Conservation (phyloP, 2,797 vertebrate genomes). For the Champsocephalus gunnari region DNA sequence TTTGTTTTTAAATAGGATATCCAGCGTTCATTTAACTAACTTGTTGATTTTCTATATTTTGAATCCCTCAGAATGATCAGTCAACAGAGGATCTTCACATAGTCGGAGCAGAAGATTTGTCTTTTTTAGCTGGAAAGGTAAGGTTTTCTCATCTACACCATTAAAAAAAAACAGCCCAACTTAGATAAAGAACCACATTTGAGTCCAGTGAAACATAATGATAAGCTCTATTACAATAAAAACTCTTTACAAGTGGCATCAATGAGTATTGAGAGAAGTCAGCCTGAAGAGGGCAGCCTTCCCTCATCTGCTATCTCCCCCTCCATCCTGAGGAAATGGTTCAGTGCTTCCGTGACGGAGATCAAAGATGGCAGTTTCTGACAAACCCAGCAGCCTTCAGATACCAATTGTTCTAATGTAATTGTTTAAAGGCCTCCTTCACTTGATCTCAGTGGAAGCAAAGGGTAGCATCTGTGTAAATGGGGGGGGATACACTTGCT, state of each 20-base stretch:
- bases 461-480: constrained; percentile 11
- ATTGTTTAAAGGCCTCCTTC: constrained; percentile 29
- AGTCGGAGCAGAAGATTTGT: constrained; percentile 90
- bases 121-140: constrained; percentile 92
- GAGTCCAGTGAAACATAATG: not conserved
- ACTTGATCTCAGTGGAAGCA: constrained; percentile 32
- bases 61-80: constrained; percentile 88
- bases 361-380: constrained; percentile 61
- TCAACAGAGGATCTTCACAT: constrained; percentile 91
- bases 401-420: constrained; percentile 35
- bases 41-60: constrained; percentile 13
- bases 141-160: constrained; percentile 4
- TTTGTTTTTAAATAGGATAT: not conserved
- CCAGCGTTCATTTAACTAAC: not conserved
- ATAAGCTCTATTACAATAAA: not conserved
- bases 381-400: constrained; percentile 47
- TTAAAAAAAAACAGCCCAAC: not conserved
- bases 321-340: constrained; percentile 26
- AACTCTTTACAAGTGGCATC: not conserved
- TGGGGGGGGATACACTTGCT: constrained; percentile 4
- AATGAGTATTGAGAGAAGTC: constrained; percentile 22
- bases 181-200: not conserved
- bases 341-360: constrained; percentile 37
- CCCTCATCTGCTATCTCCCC: constrained; percentile 34
- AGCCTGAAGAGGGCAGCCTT: constrained; percentile 75